A percentile compares a stretch with the other conserved stretches of the same genome.
These are phyloP conservation scores for Chrysaora quinquecirrha DNA, from an alignment of 30 jellyfish, hydroid and myxozoan genomes.

Conservation along the genomic window DNA sequence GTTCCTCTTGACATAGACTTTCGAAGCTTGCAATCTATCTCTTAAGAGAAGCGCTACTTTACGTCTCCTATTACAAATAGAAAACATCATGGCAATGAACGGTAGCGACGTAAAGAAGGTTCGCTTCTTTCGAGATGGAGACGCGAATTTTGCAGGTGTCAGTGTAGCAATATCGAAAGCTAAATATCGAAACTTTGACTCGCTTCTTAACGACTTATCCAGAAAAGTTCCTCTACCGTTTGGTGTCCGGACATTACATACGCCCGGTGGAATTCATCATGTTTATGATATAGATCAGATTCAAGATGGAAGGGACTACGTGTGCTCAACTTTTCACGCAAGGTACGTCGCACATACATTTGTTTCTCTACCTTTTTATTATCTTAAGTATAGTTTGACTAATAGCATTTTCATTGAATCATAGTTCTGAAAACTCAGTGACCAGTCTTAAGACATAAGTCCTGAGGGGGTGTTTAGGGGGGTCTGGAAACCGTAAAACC, in stretches of 20 bases:
- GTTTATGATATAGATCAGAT: slow-evolving; percentile 62
- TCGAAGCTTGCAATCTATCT: no score
- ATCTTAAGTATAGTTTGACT: no score
- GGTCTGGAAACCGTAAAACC: no score
- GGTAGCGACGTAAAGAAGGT: slow-evolving; percentile 69
- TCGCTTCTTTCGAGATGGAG: slow-evolving; percentile 88
- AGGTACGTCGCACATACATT: no score
- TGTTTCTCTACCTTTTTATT: no score
- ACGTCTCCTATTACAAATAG: no score
- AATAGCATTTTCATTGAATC: no score
- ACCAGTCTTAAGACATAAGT: no score
- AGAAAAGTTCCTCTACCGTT: slow-evolving; percentile 85
- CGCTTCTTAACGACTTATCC: slow-evolving; percentile 74
- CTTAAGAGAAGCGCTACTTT: no score
- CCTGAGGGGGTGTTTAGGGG: no score
- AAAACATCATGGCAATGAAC: slow-evolving; percentile 21
- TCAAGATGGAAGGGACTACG: slow-evolving; percentile 85
- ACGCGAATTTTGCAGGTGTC: slow-evolving; percentile 84
- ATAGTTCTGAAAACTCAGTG: no score
- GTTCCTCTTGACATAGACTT: no score
- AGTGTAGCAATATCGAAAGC: slow-evolving; percentile 68
- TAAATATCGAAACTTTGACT: slow-evolving; percentile 66
- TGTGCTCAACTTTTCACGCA: slow-evolving; percentile 73
- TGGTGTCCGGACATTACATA: slow-evolving; percentile 83
- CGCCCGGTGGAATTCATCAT: slow-evolving; percentile 90